These are phyloP conservation scores for Reinhardtius hippoglossoides DNA, from an alignment of 2,113 vertebrate genomes.

Conservation along the genomic window DNA sequence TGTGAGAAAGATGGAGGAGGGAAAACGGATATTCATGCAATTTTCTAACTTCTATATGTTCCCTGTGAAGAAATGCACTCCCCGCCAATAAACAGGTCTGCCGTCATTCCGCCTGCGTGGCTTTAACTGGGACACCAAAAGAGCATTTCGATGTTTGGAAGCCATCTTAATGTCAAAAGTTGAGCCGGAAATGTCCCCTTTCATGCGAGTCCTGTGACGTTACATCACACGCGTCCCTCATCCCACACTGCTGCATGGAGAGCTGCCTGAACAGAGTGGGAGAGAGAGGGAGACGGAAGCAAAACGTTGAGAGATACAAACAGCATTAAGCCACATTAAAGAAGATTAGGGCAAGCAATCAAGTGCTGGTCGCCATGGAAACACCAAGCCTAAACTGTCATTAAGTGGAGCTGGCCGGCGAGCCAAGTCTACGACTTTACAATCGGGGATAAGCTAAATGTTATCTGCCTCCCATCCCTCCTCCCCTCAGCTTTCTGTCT, in stretches of 20 bases:
- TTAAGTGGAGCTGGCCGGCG: slow-evolving; percentile 74
- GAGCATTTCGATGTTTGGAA: slow-evolving; percentile 22
- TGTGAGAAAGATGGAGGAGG: slow-evolving; percentile 8
- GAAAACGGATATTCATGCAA: not conserved
- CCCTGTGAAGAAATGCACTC: not conserved
- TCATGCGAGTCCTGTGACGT: slow-evolving; percentile 20
- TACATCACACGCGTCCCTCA: slow-evolving; percentile 4
- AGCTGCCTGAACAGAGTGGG: not conserved
- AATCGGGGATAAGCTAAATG: slow-evolving; percentile 74
- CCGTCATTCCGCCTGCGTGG: not conserved
- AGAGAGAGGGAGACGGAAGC: slow-evolving; percentile 21
- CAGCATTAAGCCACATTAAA: slow-evolving; percentile 83
- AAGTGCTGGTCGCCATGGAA: slow-evolving; percentile 77
- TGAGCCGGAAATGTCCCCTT: slow-evolving; percentile 25
- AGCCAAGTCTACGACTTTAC: slow-evolving; percentile 72
- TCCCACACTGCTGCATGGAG: slow-evolving; percentile 1
- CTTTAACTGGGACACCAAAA: slow-evolving; percentile 8
- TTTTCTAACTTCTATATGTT: slow-evolving; percentile 9
- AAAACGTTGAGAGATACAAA: slow-evolving; percentile 67
- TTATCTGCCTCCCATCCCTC: slow-evolving; percentile 39
- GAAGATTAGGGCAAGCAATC: slow-evolving; percentile 83
- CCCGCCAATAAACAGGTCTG: not conserved
- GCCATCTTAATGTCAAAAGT: slow-evolving; percentile 26
- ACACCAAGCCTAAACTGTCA: slow-evolving; percentile 76
- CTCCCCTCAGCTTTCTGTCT: slow-evolving; percentile 42